phyloP scores from a whole-genome alignment of 2,797 vertebrate species.

The Sebastes matsubarae region DNA sequence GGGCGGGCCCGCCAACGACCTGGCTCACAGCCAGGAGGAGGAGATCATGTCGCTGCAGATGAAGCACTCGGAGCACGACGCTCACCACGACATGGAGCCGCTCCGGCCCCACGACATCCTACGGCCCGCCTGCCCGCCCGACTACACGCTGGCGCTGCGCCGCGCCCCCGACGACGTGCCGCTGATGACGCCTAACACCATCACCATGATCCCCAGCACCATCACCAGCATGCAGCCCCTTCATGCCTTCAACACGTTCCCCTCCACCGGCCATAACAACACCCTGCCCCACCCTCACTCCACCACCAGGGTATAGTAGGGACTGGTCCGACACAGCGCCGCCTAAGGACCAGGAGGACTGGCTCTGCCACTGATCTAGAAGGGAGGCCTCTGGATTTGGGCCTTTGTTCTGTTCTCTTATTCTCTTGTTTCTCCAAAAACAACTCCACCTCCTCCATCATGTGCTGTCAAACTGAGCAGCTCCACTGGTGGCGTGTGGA shows the following conservation, averaged over 20 bases:
- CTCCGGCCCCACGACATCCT: constrained; percentile 88
- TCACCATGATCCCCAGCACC: constrained; percentile 93
- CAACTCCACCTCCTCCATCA: constrained; percentile 53
- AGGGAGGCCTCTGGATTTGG: constrained; percentile 47
- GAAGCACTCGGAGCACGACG: constrained; percentile 88
- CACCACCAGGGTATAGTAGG: constrained; percentile 94
- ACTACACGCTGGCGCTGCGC: constrained; percentile 92
- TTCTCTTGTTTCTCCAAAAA: constrained; percentile 63
- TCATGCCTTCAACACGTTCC: constrained; percentile 92
- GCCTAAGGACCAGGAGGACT: constrained; percentile 47
- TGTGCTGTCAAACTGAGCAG: constrained; percentile 57
- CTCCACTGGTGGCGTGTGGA: constrained; percentile 58
- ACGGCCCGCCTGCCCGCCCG: constrained; percentile 90
- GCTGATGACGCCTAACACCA: constrained; percentile 91
- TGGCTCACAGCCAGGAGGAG: constrained; percentile 91
- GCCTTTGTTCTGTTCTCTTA: constrained; percentile 55
- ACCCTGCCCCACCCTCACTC: constrained; percentile 94
- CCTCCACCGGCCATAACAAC: constrained; percentile 92
- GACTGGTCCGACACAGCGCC: constrained; percentile 50
- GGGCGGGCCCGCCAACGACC: constrained; percentile 86
- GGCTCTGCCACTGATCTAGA: constrained; percentile 52
- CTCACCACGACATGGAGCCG: constrained; percentile 89
- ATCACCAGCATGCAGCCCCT: constrained; percentile 91
- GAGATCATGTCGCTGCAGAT: constrained; percentile 95
- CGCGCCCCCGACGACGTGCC: constrained; percentile 92